phyloP scores from a whole-genome alignment of 2,797 vertebrate species.

The Agapornis canus region DNA sequence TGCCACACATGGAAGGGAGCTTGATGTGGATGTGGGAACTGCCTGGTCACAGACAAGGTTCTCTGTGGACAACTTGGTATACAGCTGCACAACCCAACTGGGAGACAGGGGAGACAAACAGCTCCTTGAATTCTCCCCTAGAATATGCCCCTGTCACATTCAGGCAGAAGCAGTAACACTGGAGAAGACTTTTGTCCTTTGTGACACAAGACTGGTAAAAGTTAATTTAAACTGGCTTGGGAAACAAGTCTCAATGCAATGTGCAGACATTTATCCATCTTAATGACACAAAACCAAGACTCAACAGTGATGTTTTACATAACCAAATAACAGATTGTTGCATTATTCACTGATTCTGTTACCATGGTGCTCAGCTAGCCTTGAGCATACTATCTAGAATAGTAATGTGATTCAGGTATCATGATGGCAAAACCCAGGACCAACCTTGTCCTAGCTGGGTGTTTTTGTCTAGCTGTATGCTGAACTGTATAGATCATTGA shows the following conservation, averaged over 20 bases:
- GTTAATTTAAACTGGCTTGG: not conserved
- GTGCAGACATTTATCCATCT: not conserved
- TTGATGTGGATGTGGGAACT: not conserved
- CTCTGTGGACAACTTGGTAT: not conserved
- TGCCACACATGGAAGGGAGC: not conserved
- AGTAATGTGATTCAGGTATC: not conserved
- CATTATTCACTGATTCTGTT: slow-evolving; percentile 17
- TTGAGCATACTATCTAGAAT: not conserved
- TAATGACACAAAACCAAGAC: slow-evolving; percentile 15
- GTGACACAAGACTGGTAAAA: not conserved
- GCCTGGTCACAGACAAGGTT: not conserved
- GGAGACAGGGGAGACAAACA: not conserved
- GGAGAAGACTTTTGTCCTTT: not conserved
- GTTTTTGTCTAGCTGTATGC: not conserved
- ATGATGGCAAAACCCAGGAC: not conserved
- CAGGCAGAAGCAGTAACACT: not conserved
- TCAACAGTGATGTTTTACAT: not conserved
- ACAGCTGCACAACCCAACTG: not conserved
- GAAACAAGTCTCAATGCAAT: not conserved
- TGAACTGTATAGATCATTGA: not conserved
- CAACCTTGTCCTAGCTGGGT: fast-evolving
- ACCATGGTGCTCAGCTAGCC: slow-evolving; percentile 27
- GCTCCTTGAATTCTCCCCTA: not conserved
- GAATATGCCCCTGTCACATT: not conserved
- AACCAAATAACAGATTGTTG: slow-evolving; percentile 31